A percentile compares a stretch with the other conserved stretches of the same genome.
Conservation (phyloP, 2,797 vertebrate genomes). For the Molothrus ater region DNA sequence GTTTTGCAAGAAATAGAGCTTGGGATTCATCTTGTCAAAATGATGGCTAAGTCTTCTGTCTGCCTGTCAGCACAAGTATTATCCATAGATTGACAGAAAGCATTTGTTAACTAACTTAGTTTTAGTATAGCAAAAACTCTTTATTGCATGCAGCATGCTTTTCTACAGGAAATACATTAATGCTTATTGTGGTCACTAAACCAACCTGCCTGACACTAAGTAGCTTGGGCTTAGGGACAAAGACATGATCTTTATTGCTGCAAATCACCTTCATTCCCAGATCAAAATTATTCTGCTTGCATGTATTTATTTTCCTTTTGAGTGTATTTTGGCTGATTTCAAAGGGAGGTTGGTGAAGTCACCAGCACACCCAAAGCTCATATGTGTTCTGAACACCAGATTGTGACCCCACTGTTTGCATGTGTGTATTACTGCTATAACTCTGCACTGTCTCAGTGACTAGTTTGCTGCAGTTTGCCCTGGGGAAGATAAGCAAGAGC, state of each 20-base stretch:
- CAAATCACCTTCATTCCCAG: not conserved
- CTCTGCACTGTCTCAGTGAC: not conserved
- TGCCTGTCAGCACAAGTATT: not conserved
- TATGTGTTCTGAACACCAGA: not conserved
- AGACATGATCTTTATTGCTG: not conserved
- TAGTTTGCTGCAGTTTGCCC: constrained; percentile 6
- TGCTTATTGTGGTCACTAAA: not conserved
- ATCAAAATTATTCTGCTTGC: not conserved
- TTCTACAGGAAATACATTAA: not conserved
- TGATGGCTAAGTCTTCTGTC: not conserved
- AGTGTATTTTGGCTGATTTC: constrained; percentile 10
- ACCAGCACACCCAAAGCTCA: constrained; percentile 15
- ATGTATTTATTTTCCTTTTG: constrained; percentile 3
- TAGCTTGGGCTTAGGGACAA: not conserved
- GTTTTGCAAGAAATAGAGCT: constrained; percentile 15
- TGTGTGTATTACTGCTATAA: not conserved
- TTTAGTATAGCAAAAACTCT: not conserved
- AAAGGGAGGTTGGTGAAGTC: not conserved
- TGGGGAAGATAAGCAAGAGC: not conserved
- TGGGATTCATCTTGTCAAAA: not conserved
- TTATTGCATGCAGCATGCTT: not conserved
- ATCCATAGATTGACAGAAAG: not conserved
- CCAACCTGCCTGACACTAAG: not conserved
- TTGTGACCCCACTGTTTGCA: not conserved
- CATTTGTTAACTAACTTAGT: not conserved